A percentile compares a stretch with the other conserved stretches of the same genome.
These are phyloP conservation scores for Drosophila phalerata DNA, from an alignment of 2,888 invertebrate species.

Conservation along the genomic window DNA sequence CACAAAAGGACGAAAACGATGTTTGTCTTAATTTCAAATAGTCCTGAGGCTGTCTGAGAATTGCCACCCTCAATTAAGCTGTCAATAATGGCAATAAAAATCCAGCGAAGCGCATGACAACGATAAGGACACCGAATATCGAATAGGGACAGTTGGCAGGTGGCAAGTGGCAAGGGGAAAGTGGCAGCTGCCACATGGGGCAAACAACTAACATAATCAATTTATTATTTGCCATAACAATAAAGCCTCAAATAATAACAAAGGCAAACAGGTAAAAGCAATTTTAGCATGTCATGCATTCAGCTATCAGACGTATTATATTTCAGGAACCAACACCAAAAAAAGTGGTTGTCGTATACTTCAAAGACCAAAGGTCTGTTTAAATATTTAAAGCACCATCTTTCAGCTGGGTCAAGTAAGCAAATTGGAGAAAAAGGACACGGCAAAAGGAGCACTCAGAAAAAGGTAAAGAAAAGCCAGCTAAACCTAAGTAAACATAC, in stretches of 20 bases:
- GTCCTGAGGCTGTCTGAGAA: conserved; percentile 26
- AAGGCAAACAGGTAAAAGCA: conserved; percentile 17
- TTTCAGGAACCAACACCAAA: conserved; percentile 9
- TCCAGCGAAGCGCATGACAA: conserved; percentile 25
- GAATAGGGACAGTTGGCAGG: conserved; percentile 7
- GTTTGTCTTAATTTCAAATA: conserved; percentile 54
- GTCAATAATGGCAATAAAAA: conserved; percentile 56
- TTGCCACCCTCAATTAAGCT: conserved; percentile 36
- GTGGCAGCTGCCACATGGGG: not conserved
- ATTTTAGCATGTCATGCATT: conserved; percentile 33
- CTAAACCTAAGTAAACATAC: conserved; percentile 19
- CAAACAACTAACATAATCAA: conserved; percentile 65
- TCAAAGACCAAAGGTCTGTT: conserved; percentile 20
- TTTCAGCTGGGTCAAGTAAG: conserved; percentile 22
- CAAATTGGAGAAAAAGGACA: not conserved
- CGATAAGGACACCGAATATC: conserved; percentile 25
- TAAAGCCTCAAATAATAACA: conserved; percentile 44
- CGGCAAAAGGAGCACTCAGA: conserved; percentile 5
- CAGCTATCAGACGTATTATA: conserved; percentile 46
- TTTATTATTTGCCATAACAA: conserved; percentile 76
- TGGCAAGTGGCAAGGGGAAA: conserved; percentile 1
- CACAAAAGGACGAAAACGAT: conserved; percentile 26
- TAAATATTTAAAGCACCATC: conserved; percentile 63
- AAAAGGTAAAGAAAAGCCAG: conserved; percentile 30
- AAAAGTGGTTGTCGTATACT: conserved; percentile 2